Evolutionary conservation across 2,797 vertebrate genomes (phyloP).

Genomic region (Ara ararauna): DNA sequence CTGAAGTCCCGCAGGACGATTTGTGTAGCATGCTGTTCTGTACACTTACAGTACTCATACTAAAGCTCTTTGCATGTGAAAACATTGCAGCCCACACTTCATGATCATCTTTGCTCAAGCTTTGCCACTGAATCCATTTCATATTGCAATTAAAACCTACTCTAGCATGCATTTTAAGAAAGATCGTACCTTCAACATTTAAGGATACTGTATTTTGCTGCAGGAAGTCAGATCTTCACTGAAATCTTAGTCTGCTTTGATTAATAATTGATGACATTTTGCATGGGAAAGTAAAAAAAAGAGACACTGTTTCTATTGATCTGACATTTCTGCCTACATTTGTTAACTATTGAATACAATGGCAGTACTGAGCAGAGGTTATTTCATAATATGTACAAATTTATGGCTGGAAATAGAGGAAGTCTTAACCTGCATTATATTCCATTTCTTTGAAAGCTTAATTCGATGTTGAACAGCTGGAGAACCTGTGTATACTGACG

Average conservation of each 20-base stretch:
- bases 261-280: constrained; percentile 63
- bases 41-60: rapidly evolving
- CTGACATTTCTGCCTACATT: neutral
- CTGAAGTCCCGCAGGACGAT: neutral
- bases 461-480: neutral
- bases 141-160: neutral
- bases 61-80: neutral
- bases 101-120: neutral
- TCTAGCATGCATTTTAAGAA: neutral
- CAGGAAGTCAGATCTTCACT: constrained; percentile 38
- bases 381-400: neutral
- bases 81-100: neutral
- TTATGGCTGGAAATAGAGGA: neutral
- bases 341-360: neutral
- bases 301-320: neutral
- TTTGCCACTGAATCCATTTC: neutral
- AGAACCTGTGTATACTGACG: neutral
- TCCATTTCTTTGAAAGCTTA: neutral
- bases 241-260: constrained; percentile 58
- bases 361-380: neutral
- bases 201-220: neutral
- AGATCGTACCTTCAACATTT: constrained; percentile 13
- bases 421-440: neutral
- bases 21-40: neutral
- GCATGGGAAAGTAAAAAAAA: neutral